Conservation (phyloP, 2,113 vertebrate species). For the Cisticola juncidis region DNA sequence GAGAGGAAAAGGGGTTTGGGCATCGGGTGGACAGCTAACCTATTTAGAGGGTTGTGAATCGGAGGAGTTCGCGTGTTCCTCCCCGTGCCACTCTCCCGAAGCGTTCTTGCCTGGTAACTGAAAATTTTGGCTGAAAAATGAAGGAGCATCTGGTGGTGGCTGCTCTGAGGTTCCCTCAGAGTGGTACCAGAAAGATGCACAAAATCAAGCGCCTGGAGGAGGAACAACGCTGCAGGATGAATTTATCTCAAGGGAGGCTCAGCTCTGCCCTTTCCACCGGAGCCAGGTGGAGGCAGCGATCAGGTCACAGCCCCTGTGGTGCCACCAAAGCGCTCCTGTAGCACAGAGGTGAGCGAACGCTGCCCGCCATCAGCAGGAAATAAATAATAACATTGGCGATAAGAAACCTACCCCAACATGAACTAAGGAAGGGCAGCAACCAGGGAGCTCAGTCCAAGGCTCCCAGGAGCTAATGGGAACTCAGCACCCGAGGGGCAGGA, state of each 20-base stretch:
- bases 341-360: neutral
- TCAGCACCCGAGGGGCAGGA: rapidly evolving
- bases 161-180: neutral
- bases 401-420: neutral
- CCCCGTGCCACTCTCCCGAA: neutral
- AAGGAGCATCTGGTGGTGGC: neutral
- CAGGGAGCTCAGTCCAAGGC: neutral
- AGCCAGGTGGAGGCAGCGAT: neutral
- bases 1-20: neutral
- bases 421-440: neutral
- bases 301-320: neutral
- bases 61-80: neutral
- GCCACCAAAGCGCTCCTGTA: neutral
- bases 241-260: neutral
- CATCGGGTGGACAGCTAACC: neutral
- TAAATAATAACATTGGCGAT: neutral
- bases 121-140: neutral
- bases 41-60: neutral
- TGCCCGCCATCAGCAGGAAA: neutral
- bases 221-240: neutral
- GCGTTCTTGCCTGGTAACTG: neutral
- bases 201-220: neutral
- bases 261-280: neutral
- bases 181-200: neutral
- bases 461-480: neutral